These are phyloP conservation scores for Clitarchus hookeri DNA, from an alignment of 2,888 invertebrate species.

Conservation along the genomic window DNA sequence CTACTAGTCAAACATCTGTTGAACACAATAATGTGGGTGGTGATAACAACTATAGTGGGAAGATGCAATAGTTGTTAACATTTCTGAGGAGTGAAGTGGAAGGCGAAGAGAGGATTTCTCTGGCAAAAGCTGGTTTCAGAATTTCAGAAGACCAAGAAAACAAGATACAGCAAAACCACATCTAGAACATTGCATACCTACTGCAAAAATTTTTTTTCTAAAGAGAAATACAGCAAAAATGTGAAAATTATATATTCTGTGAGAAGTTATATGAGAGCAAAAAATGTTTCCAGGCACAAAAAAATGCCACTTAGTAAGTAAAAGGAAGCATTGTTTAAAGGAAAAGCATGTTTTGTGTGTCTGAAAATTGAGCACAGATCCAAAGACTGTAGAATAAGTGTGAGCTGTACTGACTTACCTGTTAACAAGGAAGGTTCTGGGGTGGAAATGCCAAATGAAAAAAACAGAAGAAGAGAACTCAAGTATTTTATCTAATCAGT, in stretches of 20 bases:
- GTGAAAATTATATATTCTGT: background rate
- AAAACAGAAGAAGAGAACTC: background rate
- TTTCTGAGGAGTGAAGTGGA: conserved; percentile 12
- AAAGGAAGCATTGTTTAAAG: background rate
- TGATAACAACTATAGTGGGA: background rate
- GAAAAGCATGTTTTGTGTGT: background rate
- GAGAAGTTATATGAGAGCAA: background rate
- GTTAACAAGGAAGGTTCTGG: background rate
- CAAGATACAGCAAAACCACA: background rate
- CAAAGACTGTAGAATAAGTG: background rate
- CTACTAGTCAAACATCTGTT: background rate
- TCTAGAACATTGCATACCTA: background rate
- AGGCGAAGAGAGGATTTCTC: background rate
- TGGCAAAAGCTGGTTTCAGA: background rate
- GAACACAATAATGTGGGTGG: too few relatives aligned
- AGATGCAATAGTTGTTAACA: background rate
- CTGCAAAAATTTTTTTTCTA: background rate
- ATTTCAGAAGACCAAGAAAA: background rate
- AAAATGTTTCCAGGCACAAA: background rate
- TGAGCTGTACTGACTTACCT: background rate
- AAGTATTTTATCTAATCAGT: background rate
- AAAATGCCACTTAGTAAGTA: background rate
- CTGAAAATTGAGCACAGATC: background rate
- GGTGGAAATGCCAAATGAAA: background rate
- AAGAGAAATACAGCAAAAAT: background rate